Conservation (phyloP, 1,140 invertebrate genomes). For the Drosophila ohnishii region DNA sequence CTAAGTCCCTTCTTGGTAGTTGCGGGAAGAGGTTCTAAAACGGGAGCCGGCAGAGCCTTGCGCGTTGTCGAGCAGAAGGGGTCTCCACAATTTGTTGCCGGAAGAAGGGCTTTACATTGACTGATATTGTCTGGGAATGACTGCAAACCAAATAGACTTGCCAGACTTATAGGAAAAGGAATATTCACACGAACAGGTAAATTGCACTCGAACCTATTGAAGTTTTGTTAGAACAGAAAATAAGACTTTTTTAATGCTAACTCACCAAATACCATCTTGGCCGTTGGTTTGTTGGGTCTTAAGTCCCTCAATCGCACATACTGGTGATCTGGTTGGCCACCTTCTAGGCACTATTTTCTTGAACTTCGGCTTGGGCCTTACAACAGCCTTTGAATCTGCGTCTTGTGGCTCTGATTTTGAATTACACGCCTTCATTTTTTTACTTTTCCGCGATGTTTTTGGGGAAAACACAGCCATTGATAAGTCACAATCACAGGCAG, state of each 20-base stretch:
- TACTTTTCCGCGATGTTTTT: neutral
- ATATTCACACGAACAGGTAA: constrained; percentile 55
- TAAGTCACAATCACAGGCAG: neutral
- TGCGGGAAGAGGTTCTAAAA: neutral
- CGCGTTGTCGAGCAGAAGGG: constrained; percentile 15
- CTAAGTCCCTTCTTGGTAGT: neutral
- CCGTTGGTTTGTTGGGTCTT: neutral
- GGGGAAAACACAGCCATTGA: no score
- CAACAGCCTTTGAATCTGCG: constrained; percentile 8
- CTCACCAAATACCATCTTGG: constrained; percentile 39
- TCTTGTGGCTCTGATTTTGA: neutral
- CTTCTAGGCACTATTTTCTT: neutral
- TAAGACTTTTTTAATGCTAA: neutral
- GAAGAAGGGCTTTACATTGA: neutral
- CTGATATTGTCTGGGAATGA: neutral
- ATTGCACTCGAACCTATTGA: constrained; percentile 60
- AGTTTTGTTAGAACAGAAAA: neutral
- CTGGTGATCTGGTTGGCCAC: neutral
- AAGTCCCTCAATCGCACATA: neutral
- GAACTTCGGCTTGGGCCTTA: constrained; percentile 14
- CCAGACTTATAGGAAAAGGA: constrained; percentile 30
- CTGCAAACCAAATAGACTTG: constrained; percentile 3
- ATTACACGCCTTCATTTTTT: neutral
- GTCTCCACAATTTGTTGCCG: neutral
- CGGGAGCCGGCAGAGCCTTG: neutral